These are phyloP conservation scores for Morus bassanus DNA, from an alignment of 2,797 vertebrate species.

Conservation along the genomic window DNA sequence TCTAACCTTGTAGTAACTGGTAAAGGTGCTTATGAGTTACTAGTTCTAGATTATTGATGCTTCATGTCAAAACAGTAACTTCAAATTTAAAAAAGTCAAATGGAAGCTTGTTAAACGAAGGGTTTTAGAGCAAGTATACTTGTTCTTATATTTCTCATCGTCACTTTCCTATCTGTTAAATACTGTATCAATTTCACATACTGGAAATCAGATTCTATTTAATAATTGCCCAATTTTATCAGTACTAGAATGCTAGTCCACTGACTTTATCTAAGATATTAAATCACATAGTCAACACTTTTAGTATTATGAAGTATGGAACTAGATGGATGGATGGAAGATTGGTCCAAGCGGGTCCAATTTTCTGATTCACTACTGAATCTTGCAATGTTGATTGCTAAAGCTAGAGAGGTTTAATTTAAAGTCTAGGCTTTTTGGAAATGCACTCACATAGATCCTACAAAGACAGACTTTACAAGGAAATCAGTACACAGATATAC, in stretches of 20 bases:
- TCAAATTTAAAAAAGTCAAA: background rate
- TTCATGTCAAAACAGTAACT: background rate
- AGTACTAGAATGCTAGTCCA: constrained; percentile 37
- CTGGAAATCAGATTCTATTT: constrained; percentile 58
- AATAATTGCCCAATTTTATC: constrained; percentile 60
- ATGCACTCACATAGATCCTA: background rate
- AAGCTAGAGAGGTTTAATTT: background rate
- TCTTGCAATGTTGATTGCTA: background rate
- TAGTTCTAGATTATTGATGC: background rate
- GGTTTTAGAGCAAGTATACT: background rate
- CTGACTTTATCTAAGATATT: background rate
- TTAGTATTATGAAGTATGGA: background rate
- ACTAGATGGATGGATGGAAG: background rate
- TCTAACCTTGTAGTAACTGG: background rate
- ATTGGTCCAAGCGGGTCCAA: background rate
- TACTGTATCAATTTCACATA: constrained; percentile 50
- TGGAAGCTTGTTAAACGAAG: background rate
- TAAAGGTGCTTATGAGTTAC: background rate
- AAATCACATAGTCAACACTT: background rate
- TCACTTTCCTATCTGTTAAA: constrained; percentile 28
- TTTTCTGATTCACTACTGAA: background rate
- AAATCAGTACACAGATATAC: background rate
- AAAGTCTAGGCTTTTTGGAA: background rate
- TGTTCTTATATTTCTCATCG: background rate
- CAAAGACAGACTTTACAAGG: background rate